phyloP scores from a whole-genome alignment of 2,888 invertebrate genomes.

The Tryphoninae sp. region DNA sequence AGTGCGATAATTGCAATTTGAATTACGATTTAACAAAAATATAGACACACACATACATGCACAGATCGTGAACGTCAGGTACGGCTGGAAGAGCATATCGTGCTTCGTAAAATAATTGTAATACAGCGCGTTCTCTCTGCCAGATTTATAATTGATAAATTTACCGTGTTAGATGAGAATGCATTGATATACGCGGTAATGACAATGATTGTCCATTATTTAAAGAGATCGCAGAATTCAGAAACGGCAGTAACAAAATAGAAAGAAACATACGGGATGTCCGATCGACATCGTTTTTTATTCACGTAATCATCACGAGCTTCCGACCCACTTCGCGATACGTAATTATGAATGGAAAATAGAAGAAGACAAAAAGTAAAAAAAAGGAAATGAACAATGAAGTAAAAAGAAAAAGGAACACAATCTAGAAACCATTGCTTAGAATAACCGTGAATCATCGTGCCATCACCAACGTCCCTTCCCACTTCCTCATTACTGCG shows the following conservation, averaged over 20 bases:
- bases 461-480: constrained; percentile 73
- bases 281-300: constrained; percentile 1
- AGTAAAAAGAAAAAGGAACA: constrained; percentile 19
- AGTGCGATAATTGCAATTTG: constrained; percentile 41
- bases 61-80: neutral
- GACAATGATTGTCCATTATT: constrained; percentile 39
- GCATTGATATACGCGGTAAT: constrained; percentile 60
- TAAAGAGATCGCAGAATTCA: constrained; percentile 44
- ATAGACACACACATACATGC: too few relatives aligned
- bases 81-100: constrained; percentile 3
- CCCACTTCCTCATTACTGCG: constrained; percentile 31
- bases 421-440: constrained; percentile 51
- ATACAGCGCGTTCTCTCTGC: constrained; percentile 74
- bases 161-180: constrained; percentile 77
- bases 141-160: constrained; percentile 78
- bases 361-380: neutral
- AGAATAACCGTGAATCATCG: constrained; percentile 77
- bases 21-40: constrained; percentile 35
- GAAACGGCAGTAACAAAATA: constrained; percentile 8
- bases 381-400: neutral
- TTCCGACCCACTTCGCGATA: constrained; percentile 23
- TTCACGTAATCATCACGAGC: constrained; percentile 33
- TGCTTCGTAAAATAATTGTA: constrained; percentile 37
- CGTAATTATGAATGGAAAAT: constrained; percentile 12
- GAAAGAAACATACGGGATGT: neutral